These are phyloP conservation scores for Ctenopoma multispine DNA, from an alignment of 2,797 vertebrate genomes.

Conservation along the genomic window DNA sequence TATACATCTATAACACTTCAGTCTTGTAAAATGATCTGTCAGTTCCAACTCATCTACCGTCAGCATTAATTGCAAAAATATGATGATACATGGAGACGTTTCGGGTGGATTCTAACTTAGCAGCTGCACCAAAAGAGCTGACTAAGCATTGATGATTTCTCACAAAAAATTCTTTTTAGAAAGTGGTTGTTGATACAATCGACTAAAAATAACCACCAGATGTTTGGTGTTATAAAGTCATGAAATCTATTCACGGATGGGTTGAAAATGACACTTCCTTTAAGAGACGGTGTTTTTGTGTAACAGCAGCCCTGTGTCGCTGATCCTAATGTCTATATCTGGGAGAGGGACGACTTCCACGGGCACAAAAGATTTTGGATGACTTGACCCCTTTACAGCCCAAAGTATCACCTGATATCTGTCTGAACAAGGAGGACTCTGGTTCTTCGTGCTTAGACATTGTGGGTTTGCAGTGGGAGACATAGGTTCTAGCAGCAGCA, in stretches of 20 bases:
- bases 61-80: slow-evolving; percentile 6
- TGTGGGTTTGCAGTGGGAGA: slow-evolving; percentile 26
- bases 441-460: slow-evolving; percentile 30
- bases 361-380: slow-evolving; percentile 63
- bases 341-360: slow-evolving; percentile 52
- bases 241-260: background rate
- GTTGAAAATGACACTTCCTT: slow-evolving; percentile 33
- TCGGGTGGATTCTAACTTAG: slow-evolving; percentile 12
- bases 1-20: slow-evolving; percentile 25
- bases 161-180: slow-evolving; percentile 9
- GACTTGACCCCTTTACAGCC: slow-evolving; percentile 54
- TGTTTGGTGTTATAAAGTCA: slow-evolving; percentile 39
- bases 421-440: slow-evolving; percentile 35
- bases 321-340: slow-evolving; percentile 53
- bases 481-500: slow-evolving; percentile 21
- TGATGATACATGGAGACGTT: background rate
- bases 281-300: slow-evolving; percentile 61
- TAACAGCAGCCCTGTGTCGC: slow-evolving; percentile 64
- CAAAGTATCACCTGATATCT: slow-evolving; percentile 44
- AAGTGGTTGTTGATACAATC: slow-evolving; percentile 11
- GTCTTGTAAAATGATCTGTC: slow-evolving; percentile 26
- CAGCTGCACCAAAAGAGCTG: slow-evolving; percentile 14
- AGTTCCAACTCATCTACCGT: slow-evolving; percentile 13
- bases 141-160: slow-evolving; percentile 22
- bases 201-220: slow-evolving; percentile 22